Base-by-base conservation (phyloP, 2,113 vertebrate genomes). In the Apodemus sylvaticus region DNA sequence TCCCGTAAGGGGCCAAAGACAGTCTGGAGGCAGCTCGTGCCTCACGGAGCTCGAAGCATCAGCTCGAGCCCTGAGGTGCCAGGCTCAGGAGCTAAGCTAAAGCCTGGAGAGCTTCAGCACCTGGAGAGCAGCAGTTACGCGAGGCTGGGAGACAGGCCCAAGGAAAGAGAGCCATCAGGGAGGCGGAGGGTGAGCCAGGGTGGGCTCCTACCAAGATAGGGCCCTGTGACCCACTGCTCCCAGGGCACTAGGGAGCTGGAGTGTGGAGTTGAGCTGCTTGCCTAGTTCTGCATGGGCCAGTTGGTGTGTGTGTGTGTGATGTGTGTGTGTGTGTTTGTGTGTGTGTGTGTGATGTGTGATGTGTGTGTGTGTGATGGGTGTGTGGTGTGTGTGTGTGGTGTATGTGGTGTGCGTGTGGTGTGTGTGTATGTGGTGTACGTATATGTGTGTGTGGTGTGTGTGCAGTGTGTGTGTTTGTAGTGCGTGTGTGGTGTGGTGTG, bases 141-240 rank as follows among this genome's bases (percentile, higher is more conserved):
- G 39, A 39, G 26, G n/a, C 4, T 20, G 31, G 60, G 55, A 70
- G 20, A 0, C 3, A 82, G 39, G 62, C 16, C 48, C 58, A 26
- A 51, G 36, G 48, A 39, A 36, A 76, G 64, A 62, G 60, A 66
- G 39, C 31, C 48, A 11, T 60, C 22, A 31, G 53, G 60, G 68
- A 64, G 45, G 79, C 42, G 70, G 3, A 31, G 71, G 12, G 36
- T 53, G 17, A 74, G 55, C 29, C 39, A 58, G 76, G 13, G 7
- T 16, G 29, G 16, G n/a, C 31, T 77, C 39, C 9, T 60, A 0
- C 76, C 6, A 12, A 62, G n/a, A 66, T 31, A 24, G 0, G 7
- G 74, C 66, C 16, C 7, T 14, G 22, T 19, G 34, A 24, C 0
- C 0, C 0, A 22, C 12, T 2, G 9, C 0, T 51, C 34, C 12